Evolutionary conservation across 2,888 invertebrate genomes (phyloP).

Genomic region (Lithophane ornitopus): DNA sequence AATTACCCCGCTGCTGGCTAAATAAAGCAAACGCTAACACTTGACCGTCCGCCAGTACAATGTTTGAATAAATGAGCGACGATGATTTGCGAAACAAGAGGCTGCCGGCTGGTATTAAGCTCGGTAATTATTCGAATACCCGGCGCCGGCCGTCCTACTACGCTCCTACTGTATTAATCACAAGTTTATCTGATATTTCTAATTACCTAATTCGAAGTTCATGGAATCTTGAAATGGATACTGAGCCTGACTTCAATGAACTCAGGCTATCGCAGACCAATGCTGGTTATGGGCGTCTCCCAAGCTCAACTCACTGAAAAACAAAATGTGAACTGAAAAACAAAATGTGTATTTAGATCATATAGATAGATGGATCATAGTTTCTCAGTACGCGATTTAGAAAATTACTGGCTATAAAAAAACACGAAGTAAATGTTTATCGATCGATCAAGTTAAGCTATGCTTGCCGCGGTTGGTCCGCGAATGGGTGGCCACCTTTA

Average conservation of each 20-base stretch:
- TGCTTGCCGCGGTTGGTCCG: too few relatives aligned
- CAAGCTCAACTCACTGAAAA: background rate
- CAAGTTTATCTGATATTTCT: conserved; percentile 54
- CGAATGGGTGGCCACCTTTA: too few relatives aligned
- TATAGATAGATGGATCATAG: too few relatives aligned
- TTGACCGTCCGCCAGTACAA: conserved; percentile 69
- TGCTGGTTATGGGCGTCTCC: background rate
- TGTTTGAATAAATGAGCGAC: conserved; percentile 83
- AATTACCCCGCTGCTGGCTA: too few relatives aligned
- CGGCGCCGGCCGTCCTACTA: conserved; percentile 71
- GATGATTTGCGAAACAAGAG: conserved; percentile 88
- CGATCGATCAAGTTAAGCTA: too few relatives aligned
- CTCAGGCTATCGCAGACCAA: background rate
- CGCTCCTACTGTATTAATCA: conserved; percentile 52
- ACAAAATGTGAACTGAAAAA: background rate
- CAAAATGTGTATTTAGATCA: background rate
- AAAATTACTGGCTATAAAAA: background rate
- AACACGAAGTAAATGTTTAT: background rate
- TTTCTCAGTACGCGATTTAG: background rate
- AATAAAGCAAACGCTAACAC: conserved; percentile 4
- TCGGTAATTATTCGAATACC: conserved; percentile 80
- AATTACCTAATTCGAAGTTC: conserved; percentile 26
- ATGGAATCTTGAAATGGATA: background rate
- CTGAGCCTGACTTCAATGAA: background rate
- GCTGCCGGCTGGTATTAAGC: conserved; percentile 75